These are phyloP conservation scores for Agrochola macilenta DNA, from an alignment of 2,888 invertebrate species.

Conservation along the genomic window DNA sequence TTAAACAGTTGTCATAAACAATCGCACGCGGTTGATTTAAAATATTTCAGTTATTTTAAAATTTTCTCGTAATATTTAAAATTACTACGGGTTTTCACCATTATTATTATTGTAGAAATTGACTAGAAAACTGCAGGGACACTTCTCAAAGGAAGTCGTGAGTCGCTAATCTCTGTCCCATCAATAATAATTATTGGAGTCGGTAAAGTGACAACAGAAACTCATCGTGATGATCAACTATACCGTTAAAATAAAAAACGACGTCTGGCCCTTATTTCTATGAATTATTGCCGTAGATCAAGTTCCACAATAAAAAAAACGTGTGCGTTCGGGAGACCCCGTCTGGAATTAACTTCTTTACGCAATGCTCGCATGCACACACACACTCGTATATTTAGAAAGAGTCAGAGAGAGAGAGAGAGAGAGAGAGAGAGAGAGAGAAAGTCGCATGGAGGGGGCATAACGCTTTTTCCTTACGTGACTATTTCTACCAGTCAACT, in stretches of 20 bases:
- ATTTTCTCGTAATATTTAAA: conserved; percentile 17
- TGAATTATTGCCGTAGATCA: conserved; percentile 2
- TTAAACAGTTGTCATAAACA: conserved; percentile 24
- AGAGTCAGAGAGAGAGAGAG: neutral
- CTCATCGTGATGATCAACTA: neutral
- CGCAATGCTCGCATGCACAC: neutral
- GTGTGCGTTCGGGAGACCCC: neutral
- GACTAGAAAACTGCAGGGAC: conserved; percentile 69
- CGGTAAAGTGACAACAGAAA: conserved; percentile 3
- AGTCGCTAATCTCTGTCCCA: conserved; percentile 27
- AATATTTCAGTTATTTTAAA: conserved; percentile 7
- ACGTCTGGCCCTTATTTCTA: neutral
- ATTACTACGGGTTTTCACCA: conserved; percentile 34
- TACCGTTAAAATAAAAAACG: neutral
- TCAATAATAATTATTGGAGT: conserved; percentile 14
- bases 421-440: neutral
- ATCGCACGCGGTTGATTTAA: conserved; percentile 22
- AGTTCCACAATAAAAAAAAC: neutral
- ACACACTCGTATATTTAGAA: neutral
- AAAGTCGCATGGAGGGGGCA: no score
- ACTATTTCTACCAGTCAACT: neutral
- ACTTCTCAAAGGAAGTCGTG: conserved; percentile 28
- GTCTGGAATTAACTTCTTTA: neutral
- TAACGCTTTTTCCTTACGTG: neutral
- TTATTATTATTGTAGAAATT: conserved; percentile 64